Percentiles rank a stretch among this genome's conserved stretches.
Evolutionary conservation across 1,140 invertebrate species (phyloP).

Genomic region (Drosophila arawakana): DNA sequence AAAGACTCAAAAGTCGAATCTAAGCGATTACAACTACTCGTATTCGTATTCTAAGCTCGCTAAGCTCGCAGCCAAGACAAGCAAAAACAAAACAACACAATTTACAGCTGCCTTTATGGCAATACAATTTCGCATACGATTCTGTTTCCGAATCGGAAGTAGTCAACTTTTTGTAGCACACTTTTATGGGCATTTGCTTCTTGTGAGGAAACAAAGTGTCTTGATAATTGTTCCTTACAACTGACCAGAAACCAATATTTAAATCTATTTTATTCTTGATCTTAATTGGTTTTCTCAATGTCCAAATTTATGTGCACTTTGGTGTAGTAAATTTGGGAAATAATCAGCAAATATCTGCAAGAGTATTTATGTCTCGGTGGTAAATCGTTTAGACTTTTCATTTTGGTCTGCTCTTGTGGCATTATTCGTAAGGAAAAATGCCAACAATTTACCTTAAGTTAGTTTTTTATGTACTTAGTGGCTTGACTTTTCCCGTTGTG

Average conservation of each 20-base stretch:
- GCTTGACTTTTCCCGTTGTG: conserved; percentile 56
- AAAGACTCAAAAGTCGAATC: conserved; percentile 32
- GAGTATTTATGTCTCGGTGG: conserved; percentile 36
- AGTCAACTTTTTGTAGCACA: neutral
- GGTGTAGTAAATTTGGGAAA: neutral
- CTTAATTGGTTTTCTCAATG: conserved; percentile 7
- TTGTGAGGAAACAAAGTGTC: neutral
- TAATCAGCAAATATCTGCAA: conserved; percentile 19
- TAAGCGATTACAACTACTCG: conserved; percentile 41
- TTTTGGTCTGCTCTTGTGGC: conserved; percentile 55
- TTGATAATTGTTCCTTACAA: conserved; percentile 3
- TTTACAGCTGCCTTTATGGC: conserved; percentile 13
- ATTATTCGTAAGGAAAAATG: conserved; percentile 76
- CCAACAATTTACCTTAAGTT: conserved; percentile 81
- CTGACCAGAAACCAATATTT: neutral
- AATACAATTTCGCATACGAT: neutral
- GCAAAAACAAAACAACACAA: conserved; percentile 2
- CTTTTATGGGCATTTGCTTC: neutral
- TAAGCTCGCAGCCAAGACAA: conserved; percentile 10
- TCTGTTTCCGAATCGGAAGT: neutral
- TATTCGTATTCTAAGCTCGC: conserved; percentile 25
- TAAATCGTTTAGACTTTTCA: conserved; percentile 36
- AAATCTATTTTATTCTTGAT: conserved; percentile 1
- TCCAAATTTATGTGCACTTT: neutral
- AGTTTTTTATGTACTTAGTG: conserved; percentile 81